phyloP scores from a whole-genome alignment of 1,140 invertebrate genomes.

The Diabrotica undecimpunctata region DNA sequence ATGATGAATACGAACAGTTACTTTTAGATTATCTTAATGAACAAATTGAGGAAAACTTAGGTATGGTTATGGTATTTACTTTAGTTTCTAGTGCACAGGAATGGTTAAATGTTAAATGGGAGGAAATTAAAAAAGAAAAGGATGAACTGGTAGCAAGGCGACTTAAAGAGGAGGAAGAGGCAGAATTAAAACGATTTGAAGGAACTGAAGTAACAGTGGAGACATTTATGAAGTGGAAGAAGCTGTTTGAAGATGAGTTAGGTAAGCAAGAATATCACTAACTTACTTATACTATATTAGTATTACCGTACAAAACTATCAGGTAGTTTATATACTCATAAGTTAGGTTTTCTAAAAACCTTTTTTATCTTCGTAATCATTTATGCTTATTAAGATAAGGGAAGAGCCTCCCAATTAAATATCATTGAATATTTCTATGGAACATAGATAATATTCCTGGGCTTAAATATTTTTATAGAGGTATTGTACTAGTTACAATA shows the following conservation, averaged over 20 bases:
- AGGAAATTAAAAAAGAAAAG: constrained; percentile 67
- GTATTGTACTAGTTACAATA: too few relatives aligned
- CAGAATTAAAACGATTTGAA: constrained; percentile 86
- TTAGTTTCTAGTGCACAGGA: constrained; percentile 89
- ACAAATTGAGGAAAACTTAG: constrained; percentile 77
- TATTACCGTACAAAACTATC: too few relatives aligned
- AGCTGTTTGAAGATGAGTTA: constrained; percentile 88
- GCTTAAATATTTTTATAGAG: too few relatives aligned
- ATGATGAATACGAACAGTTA: constrained; percentile 64
- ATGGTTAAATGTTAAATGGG: constrained; percentile 83
- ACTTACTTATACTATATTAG: neutral
- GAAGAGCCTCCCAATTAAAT: too few relatives aligned
- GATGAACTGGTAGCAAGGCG: constrained; percentile 68
- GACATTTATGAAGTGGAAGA: constrained; percentile 93
- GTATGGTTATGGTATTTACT: constrained; percentile 95
- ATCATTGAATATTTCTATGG: too few relatives aligned
- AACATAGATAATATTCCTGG: too few relatives aligned
- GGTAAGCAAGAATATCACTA: neutral
- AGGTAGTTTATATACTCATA: too few relatives aligned
- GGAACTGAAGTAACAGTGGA: constrained; percentile 93
- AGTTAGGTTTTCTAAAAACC: too few relatives aligned
- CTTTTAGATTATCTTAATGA: constrained; percentile 66
- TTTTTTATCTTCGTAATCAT: too few relatives aligned
- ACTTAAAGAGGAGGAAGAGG: constrained; percentile 76
- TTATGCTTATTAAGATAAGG: too few relatives aligned